Percentiles rank a stretch among this genome's conserved stretches.
phyloP scores from a whole-genome alignment of 2,888 invertebrate genomes.

The Agonopterix alstromeriana region DNA sequence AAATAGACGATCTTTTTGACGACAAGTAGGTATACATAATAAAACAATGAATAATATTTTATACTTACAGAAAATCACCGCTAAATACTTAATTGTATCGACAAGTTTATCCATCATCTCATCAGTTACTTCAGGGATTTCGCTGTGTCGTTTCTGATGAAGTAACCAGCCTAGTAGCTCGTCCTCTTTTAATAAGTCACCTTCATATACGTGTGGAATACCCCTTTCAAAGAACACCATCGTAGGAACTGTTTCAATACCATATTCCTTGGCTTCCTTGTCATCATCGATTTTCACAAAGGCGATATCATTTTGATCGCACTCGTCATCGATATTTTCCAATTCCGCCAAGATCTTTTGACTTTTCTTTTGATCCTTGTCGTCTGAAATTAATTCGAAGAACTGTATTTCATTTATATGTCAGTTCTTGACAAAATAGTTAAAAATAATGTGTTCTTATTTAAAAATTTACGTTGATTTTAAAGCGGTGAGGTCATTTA shows the following conservation, averaged over 20 bases:
- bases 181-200: conserved; percentile 93
- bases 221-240: conserved; percentile 86
- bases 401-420: conserved; percentile 73
- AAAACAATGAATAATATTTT: not conserved
- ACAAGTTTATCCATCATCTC: conserved; percentile 95
- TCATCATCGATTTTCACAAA: conserved; percentile 95
- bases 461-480: conserved; percentile 21
- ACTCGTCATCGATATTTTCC: conserved; percentile 96
- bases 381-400: conserved; percentile 80
- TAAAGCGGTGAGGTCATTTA: conserved; percentile 24
- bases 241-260: conserved; percentile 88
- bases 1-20: not conserved
- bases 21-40: not conserved
- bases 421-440: conserved; percentile 57
- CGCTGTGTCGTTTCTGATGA: conserved; percentile 92
- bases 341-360: conserved; percentile 88
- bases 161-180: conserved; percentile 92
- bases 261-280: conserved; percentile 92
- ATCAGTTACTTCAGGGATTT: conserved; percentile 94
- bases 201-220: conserved; percentile 85
- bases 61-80: conserved; percentile 93
- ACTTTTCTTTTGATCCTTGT: conserved; percentile 93
- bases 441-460: conserved; percentile 19
- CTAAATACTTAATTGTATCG: conserved; percentile 86
- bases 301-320: conserved; percentile 93